Percentiles rank a stretch among this genome's conserved stretches.
Evolutionary conservation across 2,888 invertebrate genomes (phyloP).

Genomic region (Micoletzkya japonica): DNA sequence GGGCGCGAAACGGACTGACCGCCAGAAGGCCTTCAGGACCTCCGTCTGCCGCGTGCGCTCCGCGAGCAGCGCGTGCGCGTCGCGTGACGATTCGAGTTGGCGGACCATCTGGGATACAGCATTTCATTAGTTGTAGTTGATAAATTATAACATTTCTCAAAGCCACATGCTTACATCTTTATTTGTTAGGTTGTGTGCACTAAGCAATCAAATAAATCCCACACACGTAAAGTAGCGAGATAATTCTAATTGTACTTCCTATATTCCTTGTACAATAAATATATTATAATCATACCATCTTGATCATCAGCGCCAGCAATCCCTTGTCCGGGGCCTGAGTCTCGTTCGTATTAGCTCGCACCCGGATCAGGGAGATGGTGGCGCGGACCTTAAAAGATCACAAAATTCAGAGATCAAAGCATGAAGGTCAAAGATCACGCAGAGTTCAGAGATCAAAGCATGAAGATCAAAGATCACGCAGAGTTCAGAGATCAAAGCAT

Average conservation of each 20-base stretch:
- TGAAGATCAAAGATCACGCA: no score
- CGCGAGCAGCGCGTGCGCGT: conserved; percentile 37
- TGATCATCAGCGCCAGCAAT: conserved; percentile 50
- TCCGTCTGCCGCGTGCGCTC: conserved; percentile 31
- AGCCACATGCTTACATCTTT: no score
- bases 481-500: not conserved
- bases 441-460: not conserved
- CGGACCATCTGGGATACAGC: conserved; percentile 35
- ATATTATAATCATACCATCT: conserved; percentile 51
- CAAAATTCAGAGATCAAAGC: not conserved
- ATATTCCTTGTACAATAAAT: no score
- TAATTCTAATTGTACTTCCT: no score
- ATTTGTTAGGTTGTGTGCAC: no score
- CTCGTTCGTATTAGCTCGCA: conserved; percentile 42
- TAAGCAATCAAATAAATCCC: no score
- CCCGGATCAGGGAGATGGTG: conserved; percentile 41
- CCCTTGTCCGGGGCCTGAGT: conserved; percentile 44
- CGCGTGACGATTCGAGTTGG: conserved; percentile 42
- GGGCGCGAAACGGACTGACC: not conserved
- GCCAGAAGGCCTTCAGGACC: conserved; percentile 21
- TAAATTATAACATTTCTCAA: not conserved
- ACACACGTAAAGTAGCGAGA: no score
- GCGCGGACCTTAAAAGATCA: conserved; percentile 36
- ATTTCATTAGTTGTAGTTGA: not conserved
- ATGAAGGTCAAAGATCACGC: not conserved